phyloP scores from a whole-genome alignment of 2,113 vertebrate genomes.

The Mionectes macconnelli region DNA sequence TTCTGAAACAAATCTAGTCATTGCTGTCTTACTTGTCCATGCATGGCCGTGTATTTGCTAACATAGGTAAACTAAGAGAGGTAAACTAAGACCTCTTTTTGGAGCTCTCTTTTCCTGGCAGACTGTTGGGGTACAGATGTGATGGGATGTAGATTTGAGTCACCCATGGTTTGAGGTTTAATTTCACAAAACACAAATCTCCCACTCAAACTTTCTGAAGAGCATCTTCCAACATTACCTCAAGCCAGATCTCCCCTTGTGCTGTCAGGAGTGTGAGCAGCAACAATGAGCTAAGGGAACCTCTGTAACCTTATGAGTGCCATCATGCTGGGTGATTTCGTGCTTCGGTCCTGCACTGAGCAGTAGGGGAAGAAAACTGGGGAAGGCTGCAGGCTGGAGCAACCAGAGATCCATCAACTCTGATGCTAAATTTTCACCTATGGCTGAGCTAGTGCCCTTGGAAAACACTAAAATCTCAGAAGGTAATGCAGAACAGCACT shows the following conservation, averaged over 20 bases:
- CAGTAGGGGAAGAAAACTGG: neutral
- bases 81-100: neutral
- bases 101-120: neutral
- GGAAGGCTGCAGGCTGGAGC: neutral
- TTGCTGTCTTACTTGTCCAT: neutral
- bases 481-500: neutral
- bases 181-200: neutral
- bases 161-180: neutral
- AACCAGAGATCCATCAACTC: neutral
- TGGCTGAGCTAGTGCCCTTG: neutral
- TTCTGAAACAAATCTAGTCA: neutral
- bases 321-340: accelerated
- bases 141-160: neutral
- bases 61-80: neutral
- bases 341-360: neutral
- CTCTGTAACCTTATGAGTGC: accelerated
- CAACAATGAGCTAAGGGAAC: neutral
- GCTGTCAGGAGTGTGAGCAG: neutral
- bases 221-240: neutral
- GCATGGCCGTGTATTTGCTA: neutral
- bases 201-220: neutral
- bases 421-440: neutral
- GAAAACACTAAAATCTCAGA: neutral
- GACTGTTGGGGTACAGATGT: neutral
- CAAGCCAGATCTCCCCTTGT: neutral